Conservation (phyloP, 1,140 invertebrate genomes). For the Drosophila mauritiana region DNA sequence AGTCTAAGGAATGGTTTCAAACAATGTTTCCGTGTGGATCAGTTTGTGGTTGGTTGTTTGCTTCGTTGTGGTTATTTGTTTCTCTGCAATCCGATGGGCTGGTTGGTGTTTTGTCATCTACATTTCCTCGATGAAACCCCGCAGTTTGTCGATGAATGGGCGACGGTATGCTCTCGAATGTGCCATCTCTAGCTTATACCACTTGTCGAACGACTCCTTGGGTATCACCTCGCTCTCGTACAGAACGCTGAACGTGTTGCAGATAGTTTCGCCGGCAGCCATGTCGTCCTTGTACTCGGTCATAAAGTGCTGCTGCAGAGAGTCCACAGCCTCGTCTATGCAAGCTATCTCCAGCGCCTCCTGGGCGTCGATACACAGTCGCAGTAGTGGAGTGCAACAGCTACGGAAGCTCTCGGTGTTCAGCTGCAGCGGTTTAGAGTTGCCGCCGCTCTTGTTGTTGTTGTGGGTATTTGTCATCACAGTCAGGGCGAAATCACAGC, state of each 20-base stretch:
- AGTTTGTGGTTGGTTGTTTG: constrained; percentile 7
- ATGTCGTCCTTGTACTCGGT: constrained; percentile 58
- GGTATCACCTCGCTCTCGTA: constrained; percentile 74
- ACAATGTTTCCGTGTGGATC: constrained; percentile 18
- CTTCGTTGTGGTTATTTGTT: constrained; percentile 36
- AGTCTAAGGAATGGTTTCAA: constrained; percentile 18
- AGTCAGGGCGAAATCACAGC: constrained; percentile 79
- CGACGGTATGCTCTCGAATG: constrained; percentile 36
- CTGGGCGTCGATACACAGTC: constrained; percentile 69
- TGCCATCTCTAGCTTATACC: constrained; percentile 60
- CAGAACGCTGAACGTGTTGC: constrained; percentile 55
- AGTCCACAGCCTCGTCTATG: constrained; percentile 67
- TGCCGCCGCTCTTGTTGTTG: constrained; percentile 34
- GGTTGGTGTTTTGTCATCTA: constrained; percentile 17
- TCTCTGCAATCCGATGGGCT: background rate
- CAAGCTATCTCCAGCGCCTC: constrained; percentile 69
- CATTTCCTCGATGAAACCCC: constrained; percentile 63
- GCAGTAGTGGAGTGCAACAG: constrained; percentile 62
- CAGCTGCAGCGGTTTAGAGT: constrained; percentile 41
- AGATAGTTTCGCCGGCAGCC: constrained; percentile 68
- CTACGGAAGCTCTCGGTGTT: constrained; percentile 60
- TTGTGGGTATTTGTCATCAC: constrained; percentile 52
- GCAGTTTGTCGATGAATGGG: constrained; percentile 51
- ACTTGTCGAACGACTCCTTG: constrained; percentile 72
- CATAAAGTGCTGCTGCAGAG: constrained; percentile 63